Evolutionary conservation across 2,888 invertebrate genomes (phyloP).

Genomic region (Agrilus mali): DNA sequence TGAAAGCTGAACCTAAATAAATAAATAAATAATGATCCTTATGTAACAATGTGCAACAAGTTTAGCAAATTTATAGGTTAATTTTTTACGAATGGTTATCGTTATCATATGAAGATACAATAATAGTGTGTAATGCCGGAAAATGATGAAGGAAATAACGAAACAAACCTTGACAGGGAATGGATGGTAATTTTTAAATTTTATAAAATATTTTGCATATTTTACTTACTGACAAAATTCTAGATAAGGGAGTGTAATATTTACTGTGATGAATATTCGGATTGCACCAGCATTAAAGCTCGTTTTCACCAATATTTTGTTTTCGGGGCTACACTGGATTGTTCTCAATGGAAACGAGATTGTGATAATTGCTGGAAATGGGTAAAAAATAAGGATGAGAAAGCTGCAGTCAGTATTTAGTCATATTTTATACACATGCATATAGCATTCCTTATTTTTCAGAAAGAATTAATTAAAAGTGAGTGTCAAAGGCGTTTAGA

Average conservation of each 20-base stretch:
- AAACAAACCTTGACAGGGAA: too few relatives aligned
- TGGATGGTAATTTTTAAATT: too few relatives aligned
- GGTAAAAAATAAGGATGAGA: conserved; percentile 44
- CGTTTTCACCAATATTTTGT: conserved; percentile 82
- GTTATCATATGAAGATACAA: too few relatives aligned
- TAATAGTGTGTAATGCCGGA: too few relatives aligned
- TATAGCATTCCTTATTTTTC: conserved; percentile 14
- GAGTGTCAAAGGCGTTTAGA: conserved; percentile 51
- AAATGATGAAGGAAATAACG: too few relatives aligned
- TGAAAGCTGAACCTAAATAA: too few relatives aligned
- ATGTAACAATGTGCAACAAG: too few relatives aligned
- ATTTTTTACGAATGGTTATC: too few relatives aligned
- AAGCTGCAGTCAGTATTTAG: conserved; percentile 49
- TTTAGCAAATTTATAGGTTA: too few relatives aligned
- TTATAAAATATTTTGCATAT: neutral
- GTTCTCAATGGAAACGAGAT: conserved; percentile 68
- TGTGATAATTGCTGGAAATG: conserved; percentile 62
- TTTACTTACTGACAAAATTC: conserved; percentile 15
- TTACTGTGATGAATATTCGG: conserved; percentile 72
- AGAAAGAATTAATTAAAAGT: conserved; percentile 56
- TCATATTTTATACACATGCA: neutral
- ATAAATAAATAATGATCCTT: too few relatives aligned
- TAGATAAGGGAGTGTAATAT: conserved; percentile 67
- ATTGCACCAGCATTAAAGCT: conserved; percentile 61
- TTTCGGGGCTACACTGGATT: conserved; percentile 58